Conservation (phyloP, 2,888 invertebrate species). For the Psylliodes chrysocephalus region DNA sequence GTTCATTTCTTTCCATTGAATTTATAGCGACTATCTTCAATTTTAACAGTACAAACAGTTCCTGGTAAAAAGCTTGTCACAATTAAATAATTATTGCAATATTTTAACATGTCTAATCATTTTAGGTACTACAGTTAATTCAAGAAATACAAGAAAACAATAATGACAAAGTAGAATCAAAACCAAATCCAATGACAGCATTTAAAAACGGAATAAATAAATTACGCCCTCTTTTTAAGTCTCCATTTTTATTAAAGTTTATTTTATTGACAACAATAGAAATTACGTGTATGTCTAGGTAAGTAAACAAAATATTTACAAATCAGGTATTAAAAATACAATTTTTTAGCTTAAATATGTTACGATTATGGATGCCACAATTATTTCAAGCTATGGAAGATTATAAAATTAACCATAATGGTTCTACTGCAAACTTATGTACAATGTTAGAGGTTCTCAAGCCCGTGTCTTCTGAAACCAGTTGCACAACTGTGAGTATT, state of each 20-base stretch:
- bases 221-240: background rate
- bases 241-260: background rate
- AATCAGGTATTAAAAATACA: slow-evolving; percentile 56
- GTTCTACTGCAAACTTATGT: slow-evolving; percentile 58
- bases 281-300: background rate
- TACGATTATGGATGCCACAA: slow-evolving; percentile 85
- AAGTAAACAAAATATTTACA: too few relatives aligned
- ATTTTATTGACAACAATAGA: background rate
- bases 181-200: too few relatives aligned
- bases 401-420: slow-evolving; percentile 49
- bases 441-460: slow-evolving; percentile 62
- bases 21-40: too few relatives aligned
- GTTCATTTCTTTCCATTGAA: too few relatives aligned
- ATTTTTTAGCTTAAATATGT: slow-evolving; percentile 72
- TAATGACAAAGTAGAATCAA: too few relatives aligned
- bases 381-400: slow-evolving; percentile 76
- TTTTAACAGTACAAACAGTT: too few relatives aligned
- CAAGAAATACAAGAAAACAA: background rate
- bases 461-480: background rate
- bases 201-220: background rate
- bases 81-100: too few relatives aligned
- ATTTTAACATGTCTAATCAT: too few relatives aligned
- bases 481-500: background rate
- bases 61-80: too few relatives aligned
- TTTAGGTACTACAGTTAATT: background rate